Base-by-base conservation (phyloP, 2,113 vertebrate species). In the Dolichotis patagonum region DNA sequence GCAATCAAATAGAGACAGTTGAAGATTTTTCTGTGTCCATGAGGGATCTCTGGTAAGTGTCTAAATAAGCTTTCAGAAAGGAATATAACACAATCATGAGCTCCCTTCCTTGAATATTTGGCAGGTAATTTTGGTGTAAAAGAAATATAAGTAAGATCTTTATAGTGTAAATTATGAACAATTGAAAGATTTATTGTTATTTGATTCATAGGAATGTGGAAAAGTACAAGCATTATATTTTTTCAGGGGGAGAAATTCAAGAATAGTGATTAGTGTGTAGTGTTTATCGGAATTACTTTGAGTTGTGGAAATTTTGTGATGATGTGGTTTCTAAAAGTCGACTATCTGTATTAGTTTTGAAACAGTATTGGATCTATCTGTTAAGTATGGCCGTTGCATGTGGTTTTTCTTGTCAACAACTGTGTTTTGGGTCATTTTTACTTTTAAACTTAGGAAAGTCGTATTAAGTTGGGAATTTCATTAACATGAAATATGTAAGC, bases 1-100 rank as follows among this genome's bases (percentile, higher is more conserved):
- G 98, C 98, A 98, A 99, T 99, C 98, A 99, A 99, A 99, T 98
- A 98, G 98, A 98, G 98, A 98, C 98, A 98, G 98, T 98, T 99
- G 98, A 98, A 98, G 98, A 98, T 99, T 99, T 98, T 98, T 97
- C 98, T 98, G 97, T 98, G 98, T 98, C 98, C 97, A 93, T 97
- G 98, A 98, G 98, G 97, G 97, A 98, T 98, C 98, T 98, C 98
- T 98, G 97, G 97, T 97, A 97, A 98, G 98, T 98, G 96, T 97
- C 98, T 98, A 99, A 99, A 98, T 99, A 99, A 98, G 98, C 98
- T 98, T 98, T 99, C 98, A 97, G 98, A 97, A 98, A 97, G 97
- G 98, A 98, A 97, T 98, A 97, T 98, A 98, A 98, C 77, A 85
- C 96, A 96, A 98, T 98, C 97, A 98, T 98, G 98, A 98, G 95